Percentiles rank a stretch among this genome's conserved stretches.
Conservation (phyloP, 1,140 invertebrate genomes). For the Drosophila kikkawai region DNA sequence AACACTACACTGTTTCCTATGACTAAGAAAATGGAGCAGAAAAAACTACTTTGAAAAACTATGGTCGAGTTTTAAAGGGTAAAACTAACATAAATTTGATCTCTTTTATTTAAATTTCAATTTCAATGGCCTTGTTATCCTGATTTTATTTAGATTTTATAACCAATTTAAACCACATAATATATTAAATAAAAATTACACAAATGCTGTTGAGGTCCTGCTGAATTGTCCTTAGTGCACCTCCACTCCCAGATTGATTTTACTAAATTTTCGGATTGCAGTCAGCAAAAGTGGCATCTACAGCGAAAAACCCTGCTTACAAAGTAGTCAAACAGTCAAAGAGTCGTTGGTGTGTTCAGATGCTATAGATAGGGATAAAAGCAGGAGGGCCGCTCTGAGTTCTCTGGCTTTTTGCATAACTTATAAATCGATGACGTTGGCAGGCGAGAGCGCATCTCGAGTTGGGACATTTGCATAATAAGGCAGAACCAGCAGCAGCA, state of each 20-base stretch:
- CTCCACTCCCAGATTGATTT: conserved; percentile 43
- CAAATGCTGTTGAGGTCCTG: background rate
- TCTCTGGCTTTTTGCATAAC: conserved; percentile 68
- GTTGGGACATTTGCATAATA: conserved; percentile 73
- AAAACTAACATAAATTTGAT: too few relatives aligned
- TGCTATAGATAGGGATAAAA: conserved; percentile 14
- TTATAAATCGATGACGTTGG: conserved; percentile 82
- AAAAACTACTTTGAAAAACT: background rate
- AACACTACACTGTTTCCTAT: background rate
- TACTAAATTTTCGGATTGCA: conserved; percentile 62
- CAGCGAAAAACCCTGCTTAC: conserved; percentile 71
- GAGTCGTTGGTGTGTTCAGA: conserved; percentile 23
- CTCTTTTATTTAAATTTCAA: too few relatives aligned
- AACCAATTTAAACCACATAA: background rate
- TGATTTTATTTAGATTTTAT: too few relatives aligned
- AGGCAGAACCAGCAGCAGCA: conserved; percentile 36
- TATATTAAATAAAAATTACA: background rate
- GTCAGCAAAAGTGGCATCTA: conserved; percentile 64
- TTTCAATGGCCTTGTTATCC: too few relatives aligned
- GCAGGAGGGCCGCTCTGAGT: background rate
- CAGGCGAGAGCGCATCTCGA: conserved; percentile 60
- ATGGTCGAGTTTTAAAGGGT: background rate
- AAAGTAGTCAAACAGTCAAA: conserved; percentile 71
- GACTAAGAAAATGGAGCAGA: background rate
- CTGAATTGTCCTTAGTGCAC: background rate